A percentile compares a stretch with the other conserved stretches of the same genome.
Evolutionary conservation across 2,113 vertebrate genomes (phyloP).

Genomic region (Apteryx owenii): DNA sequence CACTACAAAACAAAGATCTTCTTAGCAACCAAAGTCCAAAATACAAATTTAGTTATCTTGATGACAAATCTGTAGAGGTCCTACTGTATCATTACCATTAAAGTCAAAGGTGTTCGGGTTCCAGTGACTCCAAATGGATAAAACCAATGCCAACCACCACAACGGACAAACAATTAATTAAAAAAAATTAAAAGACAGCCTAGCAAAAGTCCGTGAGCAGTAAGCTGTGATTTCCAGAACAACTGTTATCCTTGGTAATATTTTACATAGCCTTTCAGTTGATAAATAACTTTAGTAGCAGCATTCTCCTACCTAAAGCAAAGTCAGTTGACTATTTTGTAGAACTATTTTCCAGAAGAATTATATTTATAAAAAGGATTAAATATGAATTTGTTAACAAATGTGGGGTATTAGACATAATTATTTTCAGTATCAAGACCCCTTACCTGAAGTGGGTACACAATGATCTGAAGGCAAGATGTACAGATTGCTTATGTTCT

Average conservation of each 20-base stretch:
- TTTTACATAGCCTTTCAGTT: not conserved
- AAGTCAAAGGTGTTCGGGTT: not conserved
- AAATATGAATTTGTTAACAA: not conserved
- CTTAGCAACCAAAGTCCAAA: not conserved
- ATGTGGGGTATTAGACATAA: not conserved
- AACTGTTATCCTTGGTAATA: not conserved
- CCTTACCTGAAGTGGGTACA: slow-evolving; percentile 95
- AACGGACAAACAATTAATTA: not conserved
- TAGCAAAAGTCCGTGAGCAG: not conserved
- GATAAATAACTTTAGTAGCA: not conserved
- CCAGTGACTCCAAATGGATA: not conserved
- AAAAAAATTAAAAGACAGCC: not conserved
- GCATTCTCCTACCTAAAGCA: not conserved
- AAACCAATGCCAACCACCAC: not conserved
- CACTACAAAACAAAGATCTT: slow-evolving; percentile 75
- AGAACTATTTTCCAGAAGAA: not conserved
- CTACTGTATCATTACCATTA: not conserved
- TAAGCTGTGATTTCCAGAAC: not conserved
- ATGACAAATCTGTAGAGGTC: not conserved
- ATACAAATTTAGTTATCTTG: not conserved
- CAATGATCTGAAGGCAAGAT: slow-evolving; percentile 92
- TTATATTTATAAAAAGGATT: not conserved
- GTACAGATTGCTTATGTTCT: slow-evolving; percentile 89
- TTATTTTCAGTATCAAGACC: not conserved
- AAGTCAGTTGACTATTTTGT: not conserved